A percentile compares a stretch with the other conserved stretches of the same genome.
Conservation (phyloP, 2,888 invertebrate genomes). For the Polydrusus tereticollis region DNA sequence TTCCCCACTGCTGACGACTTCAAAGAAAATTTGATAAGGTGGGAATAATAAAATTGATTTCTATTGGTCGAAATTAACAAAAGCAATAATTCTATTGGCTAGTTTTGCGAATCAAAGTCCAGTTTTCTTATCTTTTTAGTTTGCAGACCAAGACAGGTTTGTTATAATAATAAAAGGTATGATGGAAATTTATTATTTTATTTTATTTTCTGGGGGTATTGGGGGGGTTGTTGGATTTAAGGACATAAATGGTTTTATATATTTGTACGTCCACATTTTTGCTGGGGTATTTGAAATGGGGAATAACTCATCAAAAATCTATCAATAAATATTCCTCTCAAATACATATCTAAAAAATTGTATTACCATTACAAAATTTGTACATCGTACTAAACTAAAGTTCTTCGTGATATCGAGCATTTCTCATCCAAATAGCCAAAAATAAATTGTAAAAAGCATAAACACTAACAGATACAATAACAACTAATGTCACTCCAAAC, state of each 20-base stretch:
- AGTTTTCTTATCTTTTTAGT: neutral
- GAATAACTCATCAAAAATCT: no score
- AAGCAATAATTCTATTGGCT: neutral
- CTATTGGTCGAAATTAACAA: neutral
- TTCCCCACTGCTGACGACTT: slow-evolving; percentile 1
- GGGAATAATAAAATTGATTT: slow-evolving; percentile 11
- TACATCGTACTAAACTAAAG: slow-evolving; percentile 70
- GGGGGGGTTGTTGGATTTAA: no score
- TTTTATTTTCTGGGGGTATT: no score
- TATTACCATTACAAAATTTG: neutral
- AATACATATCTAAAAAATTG: no score
- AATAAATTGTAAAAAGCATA: slow-evolving; percentile 90
- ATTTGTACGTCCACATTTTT: no score
- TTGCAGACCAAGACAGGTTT: neutral
- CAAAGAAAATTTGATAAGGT: neutral
- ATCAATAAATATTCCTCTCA: no score
- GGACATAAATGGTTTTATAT: no score
- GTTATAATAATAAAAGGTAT: neutral
- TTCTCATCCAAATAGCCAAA: slow-evolving; percentile 84
- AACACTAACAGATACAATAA: slow-evolving; percentile 84
- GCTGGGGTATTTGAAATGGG: no score
- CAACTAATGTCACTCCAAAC: slow-evolving; percentile 82
- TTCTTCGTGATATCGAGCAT: slow-evolving; percentile 85
- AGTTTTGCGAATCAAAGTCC: neutral
- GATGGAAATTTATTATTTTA: no score